Percentiles rank a stretch among this genome's conserved stretches.
These are phyloP conservation scores for Tympanoctomys barrerae DNA, from an alignment of 2,797 vertebrate genomes.

Conservation along the genomic window DNA sequence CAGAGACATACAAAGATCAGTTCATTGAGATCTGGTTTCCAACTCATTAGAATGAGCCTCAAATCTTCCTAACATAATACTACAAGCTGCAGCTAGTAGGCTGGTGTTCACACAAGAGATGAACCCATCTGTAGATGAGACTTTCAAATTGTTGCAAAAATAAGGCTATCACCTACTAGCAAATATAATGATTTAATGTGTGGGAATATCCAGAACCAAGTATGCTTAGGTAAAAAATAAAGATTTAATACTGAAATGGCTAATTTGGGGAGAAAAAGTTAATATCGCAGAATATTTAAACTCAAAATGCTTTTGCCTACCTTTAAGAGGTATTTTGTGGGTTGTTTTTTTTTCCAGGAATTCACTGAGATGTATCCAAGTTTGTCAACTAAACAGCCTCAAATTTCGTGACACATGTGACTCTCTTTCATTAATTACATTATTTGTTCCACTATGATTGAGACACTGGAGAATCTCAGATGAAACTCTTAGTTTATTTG, in stretches of 20 bases:
- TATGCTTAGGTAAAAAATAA: constrained; percentile 19
- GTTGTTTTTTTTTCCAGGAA: constrained; percentile 65
- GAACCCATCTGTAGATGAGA: background rate
- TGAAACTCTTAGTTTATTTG: constrained; percentile 55
- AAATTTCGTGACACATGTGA: background rate
- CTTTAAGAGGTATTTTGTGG: constrained; percentile 57
- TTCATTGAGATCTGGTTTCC: background rate
- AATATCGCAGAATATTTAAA: constrained; percentile 35
- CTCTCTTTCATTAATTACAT: constrained; percentile 10
- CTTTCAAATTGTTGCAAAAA: constrained; percentile 31
- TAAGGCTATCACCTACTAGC: background rate
- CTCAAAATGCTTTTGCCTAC: constrained; percentile 12
- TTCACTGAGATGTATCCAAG: constrained; percentile 54
- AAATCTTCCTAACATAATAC: background rate
- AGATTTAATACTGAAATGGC: background rate
- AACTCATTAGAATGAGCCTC: constrained; percentile 5
- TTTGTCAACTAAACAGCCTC: constrained; percentile 36
- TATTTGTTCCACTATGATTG: constrained; percentile 50
- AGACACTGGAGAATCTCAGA: background rate
- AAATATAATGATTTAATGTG: background rate
- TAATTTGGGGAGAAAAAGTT: constrained; percentile 18
- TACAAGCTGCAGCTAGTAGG: background rate
- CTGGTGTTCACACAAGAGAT: background rate
- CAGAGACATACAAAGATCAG: background rate
- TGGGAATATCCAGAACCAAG: background rate